Evolutionary conservation across 2,113 vertebrate species (phyloP).

Genomic region (Trichechus manatus): DNA sequence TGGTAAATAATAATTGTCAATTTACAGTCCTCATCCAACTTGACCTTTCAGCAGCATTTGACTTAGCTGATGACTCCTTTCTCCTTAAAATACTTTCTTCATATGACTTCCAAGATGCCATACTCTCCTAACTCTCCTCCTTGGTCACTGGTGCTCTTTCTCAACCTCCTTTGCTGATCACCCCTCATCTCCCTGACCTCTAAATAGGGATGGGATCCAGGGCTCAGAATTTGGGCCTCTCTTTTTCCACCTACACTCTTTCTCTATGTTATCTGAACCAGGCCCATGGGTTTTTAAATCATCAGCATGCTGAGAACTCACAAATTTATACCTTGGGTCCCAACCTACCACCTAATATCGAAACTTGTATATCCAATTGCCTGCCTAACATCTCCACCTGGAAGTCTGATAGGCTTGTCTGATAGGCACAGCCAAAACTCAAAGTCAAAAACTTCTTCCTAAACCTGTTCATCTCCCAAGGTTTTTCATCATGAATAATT

Average conservation of each 20-base stretch:
- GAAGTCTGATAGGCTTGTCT: not conserved
- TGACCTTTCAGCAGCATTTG: not conserved
- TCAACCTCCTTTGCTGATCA: not conserved
- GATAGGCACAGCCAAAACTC: not conserved
- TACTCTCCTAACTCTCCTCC: not conserved
- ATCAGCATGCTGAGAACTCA: not conserved
- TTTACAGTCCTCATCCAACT: not conserved
- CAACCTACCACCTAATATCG: not conserved
- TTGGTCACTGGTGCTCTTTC: not conserved
- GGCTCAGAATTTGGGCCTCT: not conserved
- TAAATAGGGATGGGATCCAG: not conserved
- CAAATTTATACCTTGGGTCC: not conserved
- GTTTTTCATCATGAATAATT: not conserved
- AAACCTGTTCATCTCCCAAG: not conserved
- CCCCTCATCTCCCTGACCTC: not conserved
- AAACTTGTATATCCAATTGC: not conserved
- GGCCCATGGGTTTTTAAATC: not conserved
- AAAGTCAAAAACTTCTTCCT: not conserved
- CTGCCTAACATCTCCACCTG: not conserved
- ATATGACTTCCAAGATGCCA: not conserved
- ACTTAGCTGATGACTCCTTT: not conserved
- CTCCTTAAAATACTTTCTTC: not conserved
- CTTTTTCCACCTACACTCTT: not conserved
- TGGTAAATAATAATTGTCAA: not conserved
- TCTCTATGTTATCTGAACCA: not conserved